phyloP scores from a whole-genome alignment of 2,113 vertebrate species.

The Galeopterus variegatus region DNA sequence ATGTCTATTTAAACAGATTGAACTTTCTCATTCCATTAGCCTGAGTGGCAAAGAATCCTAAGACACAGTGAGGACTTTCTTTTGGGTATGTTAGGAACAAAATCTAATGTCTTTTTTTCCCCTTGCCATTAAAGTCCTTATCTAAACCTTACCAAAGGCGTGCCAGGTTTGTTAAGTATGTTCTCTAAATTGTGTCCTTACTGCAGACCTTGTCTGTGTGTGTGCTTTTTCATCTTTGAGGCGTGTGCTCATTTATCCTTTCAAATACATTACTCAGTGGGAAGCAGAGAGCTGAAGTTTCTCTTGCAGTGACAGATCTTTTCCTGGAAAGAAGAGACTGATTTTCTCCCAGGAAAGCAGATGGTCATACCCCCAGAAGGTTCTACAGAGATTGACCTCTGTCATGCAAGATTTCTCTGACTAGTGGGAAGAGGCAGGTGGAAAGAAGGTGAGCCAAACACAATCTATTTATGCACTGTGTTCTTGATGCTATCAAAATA shows the following conservation, averaged over 20 bases:
- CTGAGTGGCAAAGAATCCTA: neutral
- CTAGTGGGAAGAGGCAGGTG: constrained; percentile 23
- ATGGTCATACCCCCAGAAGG: constrained; percentile 56
- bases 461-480: neutral
- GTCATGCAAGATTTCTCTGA: constrained; percentile 57
- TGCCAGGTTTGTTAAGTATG: neutral
- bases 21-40: constrained; percentile 27
- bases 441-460: constrained; percentile 34
- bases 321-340: constrained; percentile 66
- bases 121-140: neutral
- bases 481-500: neutral
- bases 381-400: constrained; percentile 66
- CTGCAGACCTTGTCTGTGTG: neutral
- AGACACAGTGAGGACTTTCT: neutral
- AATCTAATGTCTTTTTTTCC: neutral
- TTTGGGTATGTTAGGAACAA: neutral
- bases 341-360: constrained; percentile 68
- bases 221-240: constrained; percentile 52
- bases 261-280: neutral
- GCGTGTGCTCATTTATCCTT: constrained; percentile 27
- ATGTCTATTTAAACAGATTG: constrained; percentile 21
- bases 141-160: neutral
- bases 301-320: neutral
- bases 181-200: neutral
- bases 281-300: constrained; percentile 32